phyloP scores from a whole-genome alignment of 2,888 invertebrate genomes.

The Baccha elongata region DNA sequence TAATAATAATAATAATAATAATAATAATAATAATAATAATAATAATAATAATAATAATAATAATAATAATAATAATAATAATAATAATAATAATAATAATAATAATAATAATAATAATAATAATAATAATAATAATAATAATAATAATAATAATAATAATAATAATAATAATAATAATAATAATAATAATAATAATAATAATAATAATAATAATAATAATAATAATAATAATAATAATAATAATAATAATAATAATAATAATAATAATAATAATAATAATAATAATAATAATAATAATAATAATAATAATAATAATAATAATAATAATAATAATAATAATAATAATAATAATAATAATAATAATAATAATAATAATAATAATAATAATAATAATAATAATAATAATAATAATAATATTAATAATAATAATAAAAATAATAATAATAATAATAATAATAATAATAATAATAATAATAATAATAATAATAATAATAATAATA shows the following conservation, averaged over 20 bases:
- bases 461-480: slow-evolving; percentile 11
- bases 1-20: background rate
- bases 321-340: slow-evolving; percentile 13
- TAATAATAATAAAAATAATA: background rate
- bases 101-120: slow-evolving; percentile 11
- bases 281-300: slow-evolving; percentile 1
- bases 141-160: slow-evolving; percentile 8
- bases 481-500: slow-evolving; percentile 13
- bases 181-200: slow-evolving; percentile 17
- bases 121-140: slow-evolving; percentile 9
- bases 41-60: too few relatives aligned
- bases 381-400: slow-evolving; percentile 8
- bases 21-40: background rate
- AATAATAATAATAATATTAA: slow-evolving; percentile 6
- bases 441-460: slow-evolving; percentile 8
- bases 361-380: slow-evolving; percentile 8
- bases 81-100: too few relatives aligned
- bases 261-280: too few relatives aligned
- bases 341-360: slow-evolving; percentile 9
- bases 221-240: slow-evolving; percentile 8
- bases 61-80: too few relatives aligned
- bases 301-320: slow-evolving; percentile 9
- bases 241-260: slow-evolving; percentile 4
- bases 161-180: background rate
- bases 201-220: slow-evolving; percentile 4